Percentiles rank a stretch among this genome's conserved stretches.
These are phyloP conservation scores for Ailurus styani DNA, from an alignment of 2,113 vertebrate species.

Conservation along the genomic window DNA sequence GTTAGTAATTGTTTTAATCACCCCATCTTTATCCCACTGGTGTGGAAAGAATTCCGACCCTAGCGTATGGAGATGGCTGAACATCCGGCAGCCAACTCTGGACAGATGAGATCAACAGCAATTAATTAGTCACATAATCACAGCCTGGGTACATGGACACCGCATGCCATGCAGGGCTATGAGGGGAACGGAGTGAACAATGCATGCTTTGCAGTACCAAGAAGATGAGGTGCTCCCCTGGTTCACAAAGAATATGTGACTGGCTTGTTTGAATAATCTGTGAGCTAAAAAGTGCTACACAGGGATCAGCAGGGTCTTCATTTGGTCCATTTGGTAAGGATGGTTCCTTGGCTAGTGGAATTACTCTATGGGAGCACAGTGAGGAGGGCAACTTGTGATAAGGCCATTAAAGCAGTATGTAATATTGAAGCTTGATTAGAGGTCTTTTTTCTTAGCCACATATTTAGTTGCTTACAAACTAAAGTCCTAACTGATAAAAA, in stretches of 20 bases:
- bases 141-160: neutral
- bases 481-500: neutral
- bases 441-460: neutral
- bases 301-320: neutral
- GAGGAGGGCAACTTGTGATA: neutral
- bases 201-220: neutral
- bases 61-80: neutral
- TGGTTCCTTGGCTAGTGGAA: neutral
- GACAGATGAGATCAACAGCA: neutral
- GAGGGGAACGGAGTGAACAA: neutral
- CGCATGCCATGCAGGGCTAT: neutral
- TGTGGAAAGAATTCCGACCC: neutral
- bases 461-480: neutral
- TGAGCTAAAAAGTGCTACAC: neutral
- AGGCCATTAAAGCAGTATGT: neutral
- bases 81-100: neutral
- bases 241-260: neutral
- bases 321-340: neutral
- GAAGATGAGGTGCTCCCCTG: neutral
- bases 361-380: neutral
- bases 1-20: neutral
- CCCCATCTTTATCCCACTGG: neutral
- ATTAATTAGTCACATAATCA: neutral
- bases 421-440: neutral
- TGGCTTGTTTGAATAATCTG: neutral